phyloP scores from a whole-genome alignment of 2,797 vertebrate genomes.

The Amazona ochrocephala region DNA sequence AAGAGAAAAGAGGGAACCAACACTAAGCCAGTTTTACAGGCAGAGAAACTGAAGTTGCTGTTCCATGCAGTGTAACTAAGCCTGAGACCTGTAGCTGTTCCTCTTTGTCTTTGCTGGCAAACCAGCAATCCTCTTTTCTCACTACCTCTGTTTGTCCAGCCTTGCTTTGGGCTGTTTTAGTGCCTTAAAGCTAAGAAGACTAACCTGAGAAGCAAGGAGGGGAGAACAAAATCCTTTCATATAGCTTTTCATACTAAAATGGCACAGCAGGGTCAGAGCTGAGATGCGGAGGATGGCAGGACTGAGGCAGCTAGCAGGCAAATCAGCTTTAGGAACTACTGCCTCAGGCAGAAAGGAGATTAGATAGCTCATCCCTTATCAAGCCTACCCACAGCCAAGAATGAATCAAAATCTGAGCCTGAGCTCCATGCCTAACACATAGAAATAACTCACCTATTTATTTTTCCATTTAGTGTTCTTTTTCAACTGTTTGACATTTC shows the following conservation, averaged over 20 bases:
- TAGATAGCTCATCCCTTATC: neutral
- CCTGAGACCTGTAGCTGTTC: neutral
- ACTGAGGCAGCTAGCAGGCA: neutral
- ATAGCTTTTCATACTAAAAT: neutral
- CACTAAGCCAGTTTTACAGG: neutral
- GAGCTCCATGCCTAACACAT: neutral
- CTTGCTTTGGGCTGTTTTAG: neutral
- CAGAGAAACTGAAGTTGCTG: neutral
- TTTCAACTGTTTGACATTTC: neutral
- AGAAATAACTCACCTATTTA: neutral
- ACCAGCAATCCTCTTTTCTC: neutral
- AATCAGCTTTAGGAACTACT: neutral
- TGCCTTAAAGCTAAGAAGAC: slow-evolving; percentile 12
- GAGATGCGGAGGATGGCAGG: neutral
- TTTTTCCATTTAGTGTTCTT: neutral
- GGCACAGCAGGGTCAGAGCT: neutral
- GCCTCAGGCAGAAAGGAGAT: neutral
- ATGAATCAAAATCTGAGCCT: neutral
- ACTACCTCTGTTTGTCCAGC: neutral
- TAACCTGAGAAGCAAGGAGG: neutral
- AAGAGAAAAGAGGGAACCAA: neutral
- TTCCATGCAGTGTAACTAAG: neutral
- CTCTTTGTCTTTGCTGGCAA: neutral
- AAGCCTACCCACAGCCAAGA: neutral
- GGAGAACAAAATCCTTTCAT: slow-evolving; percentile 22